Conservation (phyloP, 2,888 invertebrate genomes). For the Glomeris marginata region DNA sequence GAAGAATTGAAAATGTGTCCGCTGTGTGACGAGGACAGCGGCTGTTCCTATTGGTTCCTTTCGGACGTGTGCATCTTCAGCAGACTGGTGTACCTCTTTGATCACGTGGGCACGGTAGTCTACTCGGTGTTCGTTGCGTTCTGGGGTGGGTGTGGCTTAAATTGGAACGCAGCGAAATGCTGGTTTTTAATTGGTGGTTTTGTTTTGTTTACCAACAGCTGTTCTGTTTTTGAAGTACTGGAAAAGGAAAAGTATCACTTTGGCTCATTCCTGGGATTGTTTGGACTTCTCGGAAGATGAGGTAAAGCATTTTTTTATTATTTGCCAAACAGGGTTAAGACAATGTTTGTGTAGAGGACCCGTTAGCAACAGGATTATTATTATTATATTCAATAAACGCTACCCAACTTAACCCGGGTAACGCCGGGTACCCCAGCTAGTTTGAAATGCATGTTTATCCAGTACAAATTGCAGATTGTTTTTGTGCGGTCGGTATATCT, state of each 20-base stretch:
- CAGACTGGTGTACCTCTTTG: slow-evolving; percentile 38
- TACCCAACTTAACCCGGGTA: too few species aligned
- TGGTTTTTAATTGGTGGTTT: background rate
- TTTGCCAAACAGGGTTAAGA: too few species aligned
- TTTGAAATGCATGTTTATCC: too few species aligned
- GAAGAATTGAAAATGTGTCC: slow-evolving; percentile 40
- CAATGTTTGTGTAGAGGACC: too few species aligned
- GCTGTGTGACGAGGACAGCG: slow-evolving; percentile 36
- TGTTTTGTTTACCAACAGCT: slow-evolving; percentile 26
- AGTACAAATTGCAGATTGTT: too few species aligned
- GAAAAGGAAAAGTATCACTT: slow-evolving; percentile 39
- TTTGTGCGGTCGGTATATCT: too few species aligned
- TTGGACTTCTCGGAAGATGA: slow-evolving; percentile 40
- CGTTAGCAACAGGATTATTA: too few species aligned
- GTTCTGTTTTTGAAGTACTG: slow-evolving; percentile 42
- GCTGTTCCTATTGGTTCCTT: slow-evolving; percentile 39
- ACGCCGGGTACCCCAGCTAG: too few species aligned
- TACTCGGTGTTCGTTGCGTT: slow-evolving; percentile 40
- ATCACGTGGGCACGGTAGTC: slow-evolving; percentile 41
- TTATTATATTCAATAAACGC: too few species aligned
- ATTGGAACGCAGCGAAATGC: too few species aligned
- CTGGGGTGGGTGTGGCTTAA: slow-evolving; percentile 33
- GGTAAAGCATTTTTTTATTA: too few species aligned
- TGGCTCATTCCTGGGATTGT: slow-evolving; percentile 42
- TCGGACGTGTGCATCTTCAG: slow-evolving; percentile 38